A percentile compares a stretch with the other conserved stretches of the same genome.
phyloP scores from a whole-genome alignment of 2,113 vertebrate species.

The Pavo muticus region DNA sequence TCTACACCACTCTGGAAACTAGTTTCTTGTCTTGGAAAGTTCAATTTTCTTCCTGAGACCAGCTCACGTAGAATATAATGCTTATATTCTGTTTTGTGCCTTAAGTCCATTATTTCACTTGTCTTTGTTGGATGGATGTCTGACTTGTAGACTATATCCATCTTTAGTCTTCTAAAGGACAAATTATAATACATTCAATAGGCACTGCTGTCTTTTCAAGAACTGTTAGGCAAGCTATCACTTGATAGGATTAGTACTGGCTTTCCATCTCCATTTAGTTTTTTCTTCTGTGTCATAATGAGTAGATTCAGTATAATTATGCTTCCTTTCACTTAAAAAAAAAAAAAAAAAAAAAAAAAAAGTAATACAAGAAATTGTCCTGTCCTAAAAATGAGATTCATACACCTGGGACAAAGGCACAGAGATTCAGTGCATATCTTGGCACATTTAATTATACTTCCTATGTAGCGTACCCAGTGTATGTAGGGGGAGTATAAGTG shows the following conservation, averaged over 20 bases:
- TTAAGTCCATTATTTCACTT: not conserved
- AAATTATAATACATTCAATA: not conserved
- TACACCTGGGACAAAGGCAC: not conserved
- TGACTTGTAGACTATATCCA: not conserved
- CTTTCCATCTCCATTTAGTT: not conserved
- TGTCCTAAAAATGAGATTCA: not conserved
- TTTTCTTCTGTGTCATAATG: not conserved
- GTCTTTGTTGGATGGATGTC: not conserved
- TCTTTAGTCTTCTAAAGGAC: not conserved
- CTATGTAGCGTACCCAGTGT: accelerated
- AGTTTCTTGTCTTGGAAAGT: not conserved
- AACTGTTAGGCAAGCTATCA: not conserved
- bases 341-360: not conserved
- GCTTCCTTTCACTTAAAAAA: not conserved
- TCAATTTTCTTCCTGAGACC: not conserved
- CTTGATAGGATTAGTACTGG: not conserved
- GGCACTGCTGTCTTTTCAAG: not conserved
- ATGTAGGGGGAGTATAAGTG: not conserved
- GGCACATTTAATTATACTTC: not conserved
- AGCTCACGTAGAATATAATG: not conserved
- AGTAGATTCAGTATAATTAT: not conserved
- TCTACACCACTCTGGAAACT: not conserved
- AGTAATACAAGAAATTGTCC: not conserved
- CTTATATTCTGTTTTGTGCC: not conserved
- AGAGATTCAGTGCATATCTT: not conserved